These are phyloP conservation scores for Urocyon cinereoargenteus DNA, from an alignment of 2,797 vertebrate genomes.

Conservation along the genomic window DNA sequence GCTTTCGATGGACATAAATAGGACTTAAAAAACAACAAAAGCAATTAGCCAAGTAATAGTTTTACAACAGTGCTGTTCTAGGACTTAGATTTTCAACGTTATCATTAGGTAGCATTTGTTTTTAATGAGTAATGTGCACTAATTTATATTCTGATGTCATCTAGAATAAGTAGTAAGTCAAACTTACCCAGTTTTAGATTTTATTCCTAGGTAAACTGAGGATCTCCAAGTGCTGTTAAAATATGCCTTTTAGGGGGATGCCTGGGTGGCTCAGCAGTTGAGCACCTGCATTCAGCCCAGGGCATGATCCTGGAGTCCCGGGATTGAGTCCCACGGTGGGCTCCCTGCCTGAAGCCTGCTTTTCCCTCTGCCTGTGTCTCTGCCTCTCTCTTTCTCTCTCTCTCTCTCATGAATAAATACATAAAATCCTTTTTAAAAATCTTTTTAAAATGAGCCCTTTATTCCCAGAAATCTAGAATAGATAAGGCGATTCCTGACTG, in stretches of 20 bases:
- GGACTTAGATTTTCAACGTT: slow-evolving; percentile 41
- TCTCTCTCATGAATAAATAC: too few species aligned
- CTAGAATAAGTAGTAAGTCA: slow-evolving; percentile 35
- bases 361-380: too few species aligned
- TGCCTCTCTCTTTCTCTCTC: too few species aligned
- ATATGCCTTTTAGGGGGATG: neutral
- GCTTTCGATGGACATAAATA: neutral
- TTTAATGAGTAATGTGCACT: neutral
- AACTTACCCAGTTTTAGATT: neutral
- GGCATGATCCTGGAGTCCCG: too few species aligned
- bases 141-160: neutral
- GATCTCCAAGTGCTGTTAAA: slow-evolving; percentile 22
- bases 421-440: too few species aligned
- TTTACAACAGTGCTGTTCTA: slow-evolving; percentile 43
- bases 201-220: slow-evolving; percentile 23
- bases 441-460: neutral
- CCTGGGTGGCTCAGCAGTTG: too few species aligned
- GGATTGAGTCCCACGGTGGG: too few species aligned
- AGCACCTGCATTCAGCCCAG: too few species aligned
- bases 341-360: too few species aligned
- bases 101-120: neutral
- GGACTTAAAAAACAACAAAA: neutral
- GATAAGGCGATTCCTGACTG: neutral
- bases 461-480: slow-evolving; percentile 60
- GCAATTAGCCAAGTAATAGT: slow-evolving; percentile 6